Base-by-base conservation (phyloP, 2,797 vertebrate genomes). In the Hemibagrus guttatus region DNA sequence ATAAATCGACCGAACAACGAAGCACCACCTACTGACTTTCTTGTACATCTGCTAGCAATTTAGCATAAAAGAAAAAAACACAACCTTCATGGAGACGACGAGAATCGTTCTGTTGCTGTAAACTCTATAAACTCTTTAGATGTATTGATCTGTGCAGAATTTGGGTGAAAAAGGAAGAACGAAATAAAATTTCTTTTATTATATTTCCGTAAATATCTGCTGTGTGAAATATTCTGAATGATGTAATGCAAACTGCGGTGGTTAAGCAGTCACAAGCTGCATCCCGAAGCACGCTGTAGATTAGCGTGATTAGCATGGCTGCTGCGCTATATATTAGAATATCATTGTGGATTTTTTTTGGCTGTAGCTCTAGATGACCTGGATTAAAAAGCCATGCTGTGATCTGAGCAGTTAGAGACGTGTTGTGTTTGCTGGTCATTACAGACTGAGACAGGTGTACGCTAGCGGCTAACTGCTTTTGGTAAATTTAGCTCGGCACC, bases 401-500 rank as follows among this genome's bases (percentile, higher is more conserved):
- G 69, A 72, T 68, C 63, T 85, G 71, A 88, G 79, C 61, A 12
- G 42, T 59, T 17, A 54, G 61, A 54, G 42, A 35, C 6, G n/a
- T 1, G 16, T 46, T 12, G 28, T 74, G 79, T 84, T 86, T 84
- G 78, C 46, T 56, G 0, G 6, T 9, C 58, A 11, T 90, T 91
- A 89, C 74, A 79, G 87, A 87, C 56, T 8, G 88, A 84, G 83
- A 86, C 87, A 89, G 92, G 81, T 89, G 88, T 75, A 7, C 1
- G n/a, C 42, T 66, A 80, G 86, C 86, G 85, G 86, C 35, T 7
- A 42, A 72, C 11, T 6, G 59, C 69, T 42, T 9, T 13, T 8
- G 90, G 86, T 94, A 95, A 94, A 95, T 94, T 93, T 94, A 95
- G 94, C 81, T 82, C 17, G 0, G 80, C 61, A 12, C 89, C 88